Conservation (phyloP, 2,888 invertebrate species). For the Graphium colonna region DNA sequence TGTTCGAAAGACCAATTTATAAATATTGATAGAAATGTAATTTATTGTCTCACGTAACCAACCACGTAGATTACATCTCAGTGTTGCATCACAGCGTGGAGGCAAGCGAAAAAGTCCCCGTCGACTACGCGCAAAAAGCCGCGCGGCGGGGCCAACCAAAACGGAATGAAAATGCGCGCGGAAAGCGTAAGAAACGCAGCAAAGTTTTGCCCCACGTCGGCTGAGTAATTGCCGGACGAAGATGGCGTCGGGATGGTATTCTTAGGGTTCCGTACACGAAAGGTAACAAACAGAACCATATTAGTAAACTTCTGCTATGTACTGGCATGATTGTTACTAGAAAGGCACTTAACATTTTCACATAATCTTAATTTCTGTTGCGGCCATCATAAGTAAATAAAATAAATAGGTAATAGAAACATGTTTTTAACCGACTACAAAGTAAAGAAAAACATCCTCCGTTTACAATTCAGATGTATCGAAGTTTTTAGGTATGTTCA, state of each 20-base stretch:
- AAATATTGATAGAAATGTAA: not conserved
- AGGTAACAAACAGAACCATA: no score
- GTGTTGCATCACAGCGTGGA: not conserved
- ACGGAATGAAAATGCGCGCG: slow-evolving; percentile 27
- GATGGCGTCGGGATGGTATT: slow-evolving; percentile 30
- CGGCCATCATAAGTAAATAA: no score
- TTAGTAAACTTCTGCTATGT: no score
- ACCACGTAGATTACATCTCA: no score
- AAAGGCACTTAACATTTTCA: no score
- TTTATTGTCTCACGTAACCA: not conserved
- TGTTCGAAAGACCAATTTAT: not conserved
- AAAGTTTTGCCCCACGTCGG: slow-evolving; percentile 26
- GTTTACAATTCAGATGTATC: no score
- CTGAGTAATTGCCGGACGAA: slow-evolving; percentile 34
- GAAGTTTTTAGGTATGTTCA: no score
- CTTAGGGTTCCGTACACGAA: slow-evolving; percentile 26
- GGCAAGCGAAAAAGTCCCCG: not conserved
- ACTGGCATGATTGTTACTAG: no score
- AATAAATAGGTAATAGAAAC: no score
- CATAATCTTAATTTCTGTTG: no score
- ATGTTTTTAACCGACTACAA: no score
- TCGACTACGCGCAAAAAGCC: slow-evolving; percentile 13
- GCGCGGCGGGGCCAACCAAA: slow-evolving; percentile 29
- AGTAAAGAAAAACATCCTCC: no score
- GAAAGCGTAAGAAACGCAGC: slow-evolving; percentile 31